Evolutionary conservation across 1,140 invertebrate genomes (phyloP), one percentile per base, ranked within the genome.

Genomic region (Drosophila willistoni): DNA sequence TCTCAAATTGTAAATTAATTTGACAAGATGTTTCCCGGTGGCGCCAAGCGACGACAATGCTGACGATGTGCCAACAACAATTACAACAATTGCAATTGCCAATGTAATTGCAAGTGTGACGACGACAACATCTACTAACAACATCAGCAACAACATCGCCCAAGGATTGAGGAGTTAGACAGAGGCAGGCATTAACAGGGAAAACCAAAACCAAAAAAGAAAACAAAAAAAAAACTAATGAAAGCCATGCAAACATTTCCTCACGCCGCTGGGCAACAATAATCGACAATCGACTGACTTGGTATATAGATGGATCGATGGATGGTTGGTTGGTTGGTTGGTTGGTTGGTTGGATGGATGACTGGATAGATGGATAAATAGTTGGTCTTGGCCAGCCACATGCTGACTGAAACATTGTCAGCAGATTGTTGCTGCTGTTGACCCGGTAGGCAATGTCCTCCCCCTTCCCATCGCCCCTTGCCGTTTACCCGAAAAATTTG

Each of bases 181-280:
- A 44, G 61, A 64, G 42, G 55, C 68, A 76, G 79, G 77, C 79
- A 68, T 61, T 69, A 73, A 79, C 73, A 79, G 71, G 70, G 4
- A 39, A 39, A 39, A 39, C 10, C 10, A 39, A 39, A 39, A 39
- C 2, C 9, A 4, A 39, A 39, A 39, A 39, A 13, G 1, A 22
- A 22, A 22, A 22, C 1, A 22, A 22, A 22, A 22, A 39, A 39
- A 39, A 86, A 87, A 73, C 79, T 85, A 90, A 90, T 90, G 86
- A 90, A 90, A 90, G 86, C 81, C 86, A 90, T 82, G 68, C 76
- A 86, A 80, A 82, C 86, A 90, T 90, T 90, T 90, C 86, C 86
- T 90, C 79, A 90, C 86, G 86, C 86, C 86, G 78, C 82, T 76
- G 90, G 90, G 85, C 84, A 79, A 68, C 77, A 71, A 51, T 75